These are phyloP conservation scores for Sturmia bella DNA, from an alignment of 2,888 invertebrate genomes.

Conservation along the genomic window DNA sequence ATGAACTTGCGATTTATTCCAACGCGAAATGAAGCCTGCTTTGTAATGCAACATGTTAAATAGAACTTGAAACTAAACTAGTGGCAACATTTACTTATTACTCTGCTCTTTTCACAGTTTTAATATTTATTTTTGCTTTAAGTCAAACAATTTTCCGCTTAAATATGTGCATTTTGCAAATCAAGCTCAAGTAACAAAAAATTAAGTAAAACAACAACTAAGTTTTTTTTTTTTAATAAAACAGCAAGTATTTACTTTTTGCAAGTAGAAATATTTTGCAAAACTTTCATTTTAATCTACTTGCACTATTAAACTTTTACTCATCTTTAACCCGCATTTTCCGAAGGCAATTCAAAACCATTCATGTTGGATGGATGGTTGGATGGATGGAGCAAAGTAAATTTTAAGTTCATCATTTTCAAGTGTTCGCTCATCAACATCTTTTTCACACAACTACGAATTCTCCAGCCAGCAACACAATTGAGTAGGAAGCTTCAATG, in stretches of 20 bases:
- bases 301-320: constrained; percentile 18
- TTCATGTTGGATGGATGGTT: background rate
- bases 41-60: too few relatives aligned
- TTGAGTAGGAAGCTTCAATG: background rate
- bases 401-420: constrained; percentile 11
- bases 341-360: too few relatives aligned
- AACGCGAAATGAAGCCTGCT: too few relatives aligned
- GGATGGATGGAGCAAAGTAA: background rate
- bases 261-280: background rate
- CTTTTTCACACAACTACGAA: too few relatives aligned
- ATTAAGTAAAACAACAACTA: constrained; percentile 3
- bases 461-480: background rate
- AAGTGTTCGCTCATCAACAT: background rate
- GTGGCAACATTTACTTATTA: too few relatives aligned
- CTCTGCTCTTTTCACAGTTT: too few relatives aligned
- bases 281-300: constrained; percentile 2
- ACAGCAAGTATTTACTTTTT: constrained; percentile 7
- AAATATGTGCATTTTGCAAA: background rate
- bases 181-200: background rate
- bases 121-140: background rate
- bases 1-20: too few relatives aligned
- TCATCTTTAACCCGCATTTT: constrained; percentile 7
- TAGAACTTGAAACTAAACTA: too few relatives aligned
- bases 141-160: background rate
- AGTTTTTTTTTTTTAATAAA: constrained; percentile 13